A percentile compares a stretch with the other conserved stretches of the same genome.
Conservation (phyloP, 2,113 vertebrate species). For the Galemys pyrenaicus region DNA sequence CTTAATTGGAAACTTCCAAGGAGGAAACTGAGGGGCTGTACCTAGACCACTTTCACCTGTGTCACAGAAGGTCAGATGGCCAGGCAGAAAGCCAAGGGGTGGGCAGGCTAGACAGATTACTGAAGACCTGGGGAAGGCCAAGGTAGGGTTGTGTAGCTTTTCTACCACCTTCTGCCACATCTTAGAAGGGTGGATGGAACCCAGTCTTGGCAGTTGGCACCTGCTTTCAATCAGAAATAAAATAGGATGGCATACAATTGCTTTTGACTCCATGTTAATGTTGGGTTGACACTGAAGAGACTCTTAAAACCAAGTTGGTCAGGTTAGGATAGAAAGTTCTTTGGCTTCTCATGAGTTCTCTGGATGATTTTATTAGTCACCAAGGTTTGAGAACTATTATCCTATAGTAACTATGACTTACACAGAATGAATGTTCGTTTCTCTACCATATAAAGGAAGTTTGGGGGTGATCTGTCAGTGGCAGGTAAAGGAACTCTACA, state of each 20-base stretch:
- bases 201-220: neutral
- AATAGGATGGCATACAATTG: neutral
- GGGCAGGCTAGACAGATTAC: neutral
- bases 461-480: neutral
- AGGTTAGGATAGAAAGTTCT: neutral
- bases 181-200: neutral
- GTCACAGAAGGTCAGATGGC: no score
- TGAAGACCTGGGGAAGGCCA: neutral
- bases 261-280: neutral
- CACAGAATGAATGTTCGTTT: neutral
- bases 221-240: neutral
- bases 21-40: neutral
- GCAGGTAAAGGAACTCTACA: neutral
- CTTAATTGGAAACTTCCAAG: neutral
- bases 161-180: rapidly evolving
- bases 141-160: neutral
- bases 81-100: neutral
- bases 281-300: neutral
- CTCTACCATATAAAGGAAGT: neutral
- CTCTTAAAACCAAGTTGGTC: neutral
- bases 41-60: neutral
- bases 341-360: neutral
- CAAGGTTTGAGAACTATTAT: neutral
- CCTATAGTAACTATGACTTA: neutral
- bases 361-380: neutral